Percentiles rank a stretch among this genome's conserved stretches.
phyloP scores from a whole-genome alignment of 1,140 invertebrate genomes.

The Eumaeus atala region DNA sequence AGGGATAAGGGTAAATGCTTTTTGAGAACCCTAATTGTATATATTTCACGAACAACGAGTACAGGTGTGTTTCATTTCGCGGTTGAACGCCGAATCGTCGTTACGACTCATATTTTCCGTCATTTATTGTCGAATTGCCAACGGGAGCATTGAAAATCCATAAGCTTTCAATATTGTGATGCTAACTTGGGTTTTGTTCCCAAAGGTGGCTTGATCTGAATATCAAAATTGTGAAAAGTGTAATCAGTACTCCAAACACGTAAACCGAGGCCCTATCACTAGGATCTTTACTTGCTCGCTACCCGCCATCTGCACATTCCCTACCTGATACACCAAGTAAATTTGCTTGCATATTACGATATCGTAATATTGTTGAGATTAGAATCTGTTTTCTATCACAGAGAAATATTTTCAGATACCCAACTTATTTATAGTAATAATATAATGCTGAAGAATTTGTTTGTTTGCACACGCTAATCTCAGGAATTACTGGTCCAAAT shows the following conservation, averaged over 20 bases:
- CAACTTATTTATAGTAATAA: too few species aligned
- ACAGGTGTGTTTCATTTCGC: conserved; percentile 29
- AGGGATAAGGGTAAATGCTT: conserved; percentile 34
- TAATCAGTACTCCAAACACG: conserved; percentile 67
- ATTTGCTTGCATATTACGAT: conserved; percentile 51
- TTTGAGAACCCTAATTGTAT: conserved; percentile 33
- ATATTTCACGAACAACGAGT: conserved; percentile 20
- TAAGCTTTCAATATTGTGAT: conserved; percentile 71
- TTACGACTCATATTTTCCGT: conserved; percentile 26
- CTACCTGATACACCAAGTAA: conserved; percentile 63
- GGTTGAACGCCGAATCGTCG: conserved; percentile 17
- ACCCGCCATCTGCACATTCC: conserved; percentile 66
- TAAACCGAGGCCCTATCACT: conserved; percentile 71
- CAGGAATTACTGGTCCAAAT: too few species aligned
- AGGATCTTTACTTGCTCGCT: conserved; percentile 68
- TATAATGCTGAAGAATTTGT: too few species aligned
- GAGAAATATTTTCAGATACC: background rate
- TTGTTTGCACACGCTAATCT: too few species aligned
- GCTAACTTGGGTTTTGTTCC: conserved; percentile 69
- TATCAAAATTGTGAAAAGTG: conserved; percentile 71
- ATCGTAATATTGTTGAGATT: too few species aligned
- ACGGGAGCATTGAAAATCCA: conserved; percentile 68
- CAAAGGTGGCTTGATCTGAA: conserved; percentile 65
- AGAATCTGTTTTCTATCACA: too few species aligned
- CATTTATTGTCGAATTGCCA: conserved; percentile 51